A percentile compares a stretch with the other conserved stretches of the same genome.
phyloP scores from a whole-genome alignment of 2,797 vertebrate species.

The Mormyrops boulengeri region DNA sequence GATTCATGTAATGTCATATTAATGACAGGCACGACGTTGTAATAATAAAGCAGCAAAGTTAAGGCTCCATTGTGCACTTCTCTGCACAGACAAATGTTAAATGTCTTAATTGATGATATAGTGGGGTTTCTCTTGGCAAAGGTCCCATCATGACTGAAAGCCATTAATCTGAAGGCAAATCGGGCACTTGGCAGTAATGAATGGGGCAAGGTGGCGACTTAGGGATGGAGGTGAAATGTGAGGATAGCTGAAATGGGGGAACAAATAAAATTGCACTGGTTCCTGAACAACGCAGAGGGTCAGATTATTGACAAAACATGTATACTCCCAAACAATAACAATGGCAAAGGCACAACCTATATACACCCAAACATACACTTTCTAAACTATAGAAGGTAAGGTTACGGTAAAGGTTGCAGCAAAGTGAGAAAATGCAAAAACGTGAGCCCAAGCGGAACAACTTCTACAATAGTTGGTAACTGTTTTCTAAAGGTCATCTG shows the following conservation, averaged over 20 bases:
- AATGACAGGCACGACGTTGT: neutral
- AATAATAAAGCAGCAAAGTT: neutral
- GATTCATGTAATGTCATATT: neutral
- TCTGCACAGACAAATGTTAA: neutral
- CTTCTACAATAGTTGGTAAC: neutral
- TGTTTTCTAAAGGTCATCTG: neutral
- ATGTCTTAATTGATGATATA: neutral
- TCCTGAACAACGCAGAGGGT: neutral
- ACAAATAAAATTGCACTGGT: neutral
- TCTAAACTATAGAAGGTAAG: neutral
- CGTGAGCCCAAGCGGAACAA: neutral
- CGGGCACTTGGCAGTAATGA: neutral
- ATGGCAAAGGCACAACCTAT: neutral
- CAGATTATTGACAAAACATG: neutral
- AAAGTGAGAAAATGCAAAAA: neutral
- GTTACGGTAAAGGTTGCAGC: neutral
- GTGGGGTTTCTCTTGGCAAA: constrained; percentile 3
- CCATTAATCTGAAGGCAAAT: neutral
- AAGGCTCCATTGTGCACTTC: neutral
- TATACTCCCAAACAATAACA: neutral
- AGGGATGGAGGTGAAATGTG: neutral
- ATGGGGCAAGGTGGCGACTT: neutral
- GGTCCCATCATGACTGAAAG: neutral
- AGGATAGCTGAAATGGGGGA: neutral
- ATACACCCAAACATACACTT: neutral